phyloP scores from a whole-genome alignment of 2,113 vertebrate genomes.

The Anhinga anhinga region DNA sequence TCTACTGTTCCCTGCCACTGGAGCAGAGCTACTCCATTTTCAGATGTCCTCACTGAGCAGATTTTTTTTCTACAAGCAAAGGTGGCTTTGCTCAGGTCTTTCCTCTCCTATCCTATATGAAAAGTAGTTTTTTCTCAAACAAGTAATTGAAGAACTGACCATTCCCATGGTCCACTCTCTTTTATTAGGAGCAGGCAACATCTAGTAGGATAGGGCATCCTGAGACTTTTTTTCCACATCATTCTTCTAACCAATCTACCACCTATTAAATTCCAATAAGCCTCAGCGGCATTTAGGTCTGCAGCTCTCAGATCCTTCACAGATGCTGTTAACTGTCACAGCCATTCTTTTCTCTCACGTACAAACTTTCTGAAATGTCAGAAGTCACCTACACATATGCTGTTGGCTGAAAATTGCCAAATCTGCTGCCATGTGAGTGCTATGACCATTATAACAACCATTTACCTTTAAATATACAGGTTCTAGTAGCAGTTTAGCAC shows the following conservation, averaged over 20 bases:
- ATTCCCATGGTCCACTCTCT: not conserved
- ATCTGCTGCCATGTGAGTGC: not conserved
- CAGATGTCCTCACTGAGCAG: not conserved
- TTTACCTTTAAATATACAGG: not conserved
- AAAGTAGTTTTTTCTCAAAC: not conserved
- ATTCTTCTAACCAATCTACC: not conserved
- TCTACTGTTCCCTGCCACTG: not conserved
- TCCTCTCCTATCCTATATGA: not conserved
- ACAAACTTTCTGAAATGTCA: not conserved
- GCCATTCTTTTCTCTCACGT: not conserved
- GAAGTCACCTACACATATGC: not conserved
- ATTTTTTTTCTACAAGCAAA: not conserved
- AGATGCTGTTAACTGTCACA: not conserved
- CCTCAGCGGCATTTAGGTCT: not conserved
- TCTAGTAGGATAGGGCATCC: rapidly evolving
- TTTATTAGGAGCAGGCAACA: not conserved
- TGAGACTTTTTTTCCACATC: not conserved
- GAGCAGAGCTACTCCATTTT: not conserved
- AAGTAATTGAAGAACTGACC: not conserved
- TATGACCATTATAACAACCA: not conserved
- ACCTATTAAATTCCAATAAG: not conserved
- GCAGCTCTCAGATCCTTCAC: not conserved
- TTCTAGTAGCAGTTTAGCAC: not conserved
- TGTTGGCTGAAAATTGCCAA: not conserved
- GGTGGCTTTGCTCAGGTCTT: not conserved